Evolutionary conservation across 2,113 vertebrate genomes (phyloP).

Genomic region (Hemiprocne comata): DNA sequence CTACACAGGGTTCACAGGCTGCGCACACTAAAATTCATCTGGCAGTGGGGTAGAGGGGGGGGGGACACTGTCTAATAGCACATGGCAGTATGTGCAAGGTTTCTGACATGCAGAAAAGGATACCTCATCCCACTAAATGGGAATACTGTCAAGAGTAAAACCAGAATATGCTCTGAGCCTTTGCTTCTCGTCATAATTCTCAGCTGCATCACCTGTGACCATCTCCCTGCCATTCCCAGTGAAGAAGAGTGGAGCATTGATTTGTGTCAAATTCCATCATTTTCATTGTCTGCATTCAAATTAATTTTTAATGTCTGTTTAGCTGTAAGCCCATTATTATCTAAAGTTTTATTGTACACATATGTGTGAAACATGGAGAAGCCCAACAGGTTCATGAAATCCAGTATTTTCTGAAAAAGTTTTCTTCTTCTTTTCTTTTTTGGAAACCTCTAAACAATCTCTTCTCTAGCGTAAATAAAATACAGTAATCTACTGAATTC

Average conservation of each 20-base stretch:
- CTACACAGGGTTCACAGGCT: neutral
- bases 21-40: neutral
- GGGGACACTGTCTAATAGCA: neutral
- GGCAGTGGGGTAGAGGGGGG: rapidly evolving
- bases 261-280: neutral
- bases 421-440: neutral
- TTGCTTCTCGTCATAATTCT: neutral
- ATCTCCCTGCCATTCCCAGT: neutral
- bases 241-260: neutral
- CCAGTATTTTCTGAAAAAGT: neutral
- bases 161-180: neutral
- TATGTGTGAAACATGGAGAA: neutral
- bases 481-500: neutral
- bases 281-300: neutral
- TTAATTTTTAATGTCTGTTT: neutral
- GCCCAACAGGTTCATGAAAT: neutral
- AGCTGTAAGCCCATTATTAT: neutral
- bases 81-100: neutral
- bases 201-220: neutral
- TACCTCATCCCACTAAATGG: neutral
- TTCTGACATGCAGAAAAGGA: neutral
- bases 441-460: neutral
- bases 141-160: neutral
- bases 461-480: neutral
- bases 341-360: neutral